phyloP scores from a whole-genome alignment of 2,888 invertebrate genomes.

The Acanthococcus lagerstroemiae region DNA sequence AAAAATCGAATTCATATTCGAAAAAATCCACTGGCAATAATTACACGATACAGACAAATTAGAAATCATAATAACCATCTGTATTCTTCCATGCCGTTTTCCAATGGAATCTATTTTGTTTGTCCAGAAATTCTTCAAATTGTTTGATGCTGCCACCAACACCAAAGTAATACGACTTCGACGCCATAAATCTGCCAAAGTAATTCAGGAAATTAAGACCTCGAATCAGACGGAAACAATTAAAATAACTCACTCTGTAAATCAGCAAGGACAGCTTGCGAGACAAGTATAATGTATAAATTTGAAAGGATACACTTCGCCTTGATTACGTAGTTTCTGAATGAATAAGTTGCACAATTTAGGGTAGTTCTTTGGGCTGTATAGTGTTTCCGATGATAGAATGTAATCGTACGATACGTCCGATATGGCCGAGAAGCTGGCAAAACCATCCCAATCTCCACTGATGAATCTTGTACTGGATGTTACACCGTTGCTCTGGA shows the following conservation, averaged over 20 bases:
- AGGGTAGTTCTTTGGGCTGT: constrained; percentile 65
- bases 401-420: constrained; percentile 62
- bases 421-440: constrained; percentile 35
- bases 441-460: constrained; percentile 66
- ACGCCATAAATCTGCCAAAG: constrained; percentile 51
- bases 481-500: constrained; percentile 53
- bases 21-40: too few species aligned
- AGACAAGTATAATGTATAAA: too few species aligned
- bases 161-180: constrained; percentile 89
- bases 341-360: constrained; percentile 63
- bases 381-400: constrained; percentile 87
- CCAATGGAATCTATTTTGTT: constrained; percentile 46
- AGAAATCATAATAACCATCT: constrained; percentile 45
- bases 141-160: constrained; percentile 77
- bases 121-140: constrained; percentile 56
- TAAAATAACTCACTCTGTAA: too few species aligned
- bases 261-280: too few species aligned
- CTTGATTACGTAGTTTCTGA: constrained; percentile 51
- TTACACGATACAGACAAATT: too few species aligned
- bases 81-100: constrained; percentile 54
- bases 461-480: constrained; percentile 45
- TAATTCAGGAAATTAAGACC: constrained; percentile 26
- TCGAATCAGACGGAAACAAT: too few species aligned
- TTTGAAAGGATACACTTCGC: constrained; percentile 48
- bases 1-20: too few species aligned